A percentile compares a stretch with the other conserved stretches of the same genome.
Evolutionary conservation across 2,888 invertebrate species (phyloP).

Genomic region (Diarsia rubi): DNA sequence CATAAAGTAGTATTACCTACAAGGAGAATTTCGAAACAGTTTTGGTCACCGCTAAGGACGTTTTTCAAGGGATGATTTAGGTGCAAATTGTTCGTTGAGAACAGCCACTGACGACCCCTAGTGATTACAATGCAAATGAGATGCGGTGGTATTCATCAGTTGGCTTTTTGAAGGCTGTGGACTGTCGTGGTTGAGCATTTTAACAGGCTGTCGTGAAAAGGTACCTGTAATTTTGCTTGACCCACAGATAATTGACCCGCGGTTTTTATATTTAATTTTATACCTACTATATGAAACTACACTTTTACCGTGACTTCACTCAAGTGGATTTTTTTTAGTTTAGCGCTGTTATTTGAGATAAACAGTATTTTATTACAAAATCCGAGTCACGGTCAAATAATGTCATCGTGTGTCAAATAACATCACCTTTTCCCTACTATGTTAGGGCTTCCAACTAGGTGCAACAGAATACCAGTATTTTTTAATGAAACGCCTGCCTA

Average conservation of each 20-base stretch:
- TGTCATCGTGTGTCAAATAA: no score
- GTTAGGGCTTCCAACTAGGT: no score
- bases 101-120: conserved; percentile 21
- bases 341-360: no score
- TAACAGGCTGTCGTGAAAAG: conserved; percentile 1
- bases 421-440: no score
- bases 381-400: no score
- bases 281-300: neutral
- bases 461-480: no score
- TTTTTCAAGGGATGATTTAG: conserved; percentile 26
- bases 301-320: no score
- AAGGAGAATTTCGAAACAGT: neutral
- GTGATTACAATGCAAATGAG: conserved; percentile 57
- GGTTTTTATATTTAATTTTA: neutral
- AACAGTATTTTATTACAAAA: no score
- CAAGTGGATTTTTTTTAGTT: no score
- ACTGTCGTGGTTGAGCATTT: conserved; percentile 9
- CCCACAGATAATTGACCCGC: neutral
- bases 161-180: conserved; percentile 9
- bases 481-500: no score
- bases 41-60: neutral
- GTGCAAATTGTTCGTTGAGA: conserved; percentile 39
- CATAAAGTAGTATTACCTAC: conserved; percentile 18
- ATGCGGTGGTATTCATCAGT: conserved; percentile 16
- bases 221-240: conserved; percentile 17